These are phyloP conservation scores for Ricordea florida DNA, from an alignment of 92 coral and sea anemone species.

Conservation along the genomic window DNA sequence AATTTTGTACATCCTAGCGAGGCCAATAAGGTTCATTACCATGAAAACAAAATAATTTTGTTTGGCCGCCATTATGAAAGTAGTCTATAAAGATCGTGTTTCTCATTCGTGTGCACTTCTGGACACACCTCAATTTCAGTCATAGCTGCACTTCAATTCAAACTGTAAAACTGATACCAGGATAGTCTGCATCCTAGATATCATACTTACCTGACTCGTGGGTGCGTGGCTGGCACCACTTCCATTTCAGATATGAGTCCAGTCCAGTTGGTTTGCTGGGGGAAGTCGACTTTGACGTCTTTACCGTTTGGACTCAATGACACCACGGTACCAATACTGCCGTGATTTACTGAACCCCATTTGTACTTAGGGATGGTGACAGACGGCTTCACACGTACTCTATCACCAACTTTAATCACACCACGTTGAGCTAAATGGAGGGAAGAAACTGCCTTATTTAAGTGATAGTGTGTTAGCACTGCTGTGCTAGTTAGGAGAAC, in stretches of 20 bases:
- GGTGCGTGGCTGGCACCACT: conserved; percentile 94
- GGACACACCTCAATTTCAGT: no score
- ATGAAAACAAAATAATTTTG: no score
- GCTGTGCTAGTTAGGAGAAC: no score
- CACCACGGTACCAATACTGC: conserved; percentile 94
- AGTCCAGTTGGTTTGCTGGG: conserved; percentile 99
- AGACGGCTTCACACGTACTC: conserved; percentile 93
- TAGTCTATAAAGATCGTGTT: no score
- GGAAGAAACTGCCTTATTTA: not conserved
- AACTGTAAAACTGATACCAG: no score
- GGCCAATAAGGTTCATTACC: no score
- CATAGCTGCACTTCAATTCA: no score
- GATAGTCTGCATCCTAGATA: no score
- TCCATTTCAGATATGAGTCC: conserved; percentile 98
- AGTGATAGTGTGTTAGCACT: no score
- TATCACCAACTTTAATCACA: conserved; percentile 93
- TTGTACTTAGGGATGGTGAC: conserved; percentile 98
- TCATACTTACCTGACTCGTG: conserved; percentile 81
- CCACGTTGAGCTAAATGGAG: conserved; percentile 81
- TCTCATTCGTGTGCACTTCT: no score
- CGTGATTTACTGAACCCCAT: conserved; percentile 98
- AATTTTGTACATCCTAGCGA: no score
- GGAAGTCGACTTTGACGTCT: conserved; percentile 97
- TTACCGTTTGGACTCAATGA: conserved; percentile 96
- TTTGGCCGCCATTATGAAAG: no score